These are phyloP conservation scores for Drosophila kambysellisi DNA, from an alignment of 2,888 invertebrate species.

Conservation along the genomic window DNA sequence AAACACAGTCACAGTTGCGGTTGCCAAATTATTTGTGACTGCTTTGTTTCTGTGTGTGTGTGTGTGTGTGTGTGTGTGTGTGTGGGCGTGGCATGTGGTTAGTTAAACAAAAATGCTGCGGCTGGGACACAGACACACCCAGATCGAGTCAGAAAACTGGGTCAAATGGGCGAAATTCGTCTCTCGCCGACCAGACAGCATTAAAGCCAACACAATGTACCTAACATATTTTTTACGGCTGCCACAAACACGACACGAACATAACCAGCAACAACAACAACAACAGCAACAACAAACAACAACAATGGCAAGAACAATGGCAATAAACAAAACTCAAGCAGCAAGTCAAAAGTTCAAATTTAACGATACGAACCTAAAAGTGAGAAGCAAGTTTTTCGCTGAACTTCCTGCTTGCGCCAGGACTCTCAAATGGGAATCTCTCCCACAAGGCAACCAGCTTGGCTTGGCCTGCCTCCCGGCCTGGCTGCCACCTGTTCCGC, in stretches of 20 bases:
- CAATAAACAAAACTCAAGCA: slow-evolving; percentile 28
- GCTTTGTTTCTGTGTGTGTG: slow-evolving; percentile 12
- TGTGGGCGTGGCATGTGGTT: slow-evolving; percentile 73
- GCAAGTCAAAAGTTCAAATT: slow-evolving; percentile 63
- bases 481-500: slow-evolving; percentile 71
- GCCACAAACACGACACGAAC: slow-evolving; percentile 36
- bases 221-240: slow-evolving; percentile 36
- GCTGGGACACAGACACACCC: slow-evolving; percentile 20
- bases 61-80: slow-evolving; percentile 18
- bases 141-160: slow-evolving; percentile 42
- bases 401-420: slow-evolving; percentile 33
- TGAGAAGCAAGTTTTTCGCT: slow-evolving; percentile 22
- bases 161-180: slow-evolving; percentile 49
- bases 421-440: slow-evolving; percentile 7
- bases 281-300: slow-evolving; percentile 10
- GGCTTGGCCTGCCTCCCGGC: neutral
- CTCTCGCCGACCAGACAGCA: slow-evolving; percentile 28
- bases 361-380: slow-evolving; percentile 28
- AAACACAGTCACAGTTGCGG: slow-evolving; percentile 46
- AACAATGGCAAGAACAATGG: slow-evolving; percentile 17
- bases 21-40: slow-evolving; percentile 67
- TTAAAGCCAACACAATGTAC: slow-evolving; percentile 41
- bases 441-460: slow-evolving; percentile 13
- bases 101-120: slow-evolving; percentile 67
- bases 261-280: slow-evolving; percentile 18